Conservation (phyloP, 2,113 vertebrate species). For the Trogon surrucura region DNA sequence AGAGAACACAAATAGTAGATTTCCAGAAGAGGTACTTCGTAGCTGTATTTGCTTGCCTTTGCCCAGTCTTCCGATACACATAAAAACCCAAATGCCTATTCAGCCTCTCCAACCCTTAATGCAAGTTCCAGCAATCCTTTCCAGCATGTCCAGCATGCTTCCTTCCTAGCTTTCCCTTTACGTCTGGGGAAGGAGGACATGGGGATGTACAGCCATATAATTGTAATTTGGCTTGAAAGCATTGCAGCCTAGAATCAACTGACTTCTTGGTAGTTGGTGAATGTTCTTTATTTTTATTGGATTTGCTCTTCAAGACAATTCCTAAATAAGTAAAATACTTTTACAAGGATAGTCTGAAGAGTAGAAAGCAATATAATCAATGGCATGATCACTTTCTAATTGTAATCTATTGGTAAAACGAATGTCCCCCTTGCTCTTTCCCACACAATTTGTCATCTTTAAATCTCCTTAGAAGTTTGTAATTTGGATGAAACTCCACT, state of each 20-base stretch:
- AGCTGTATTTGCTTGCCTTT: background rate
- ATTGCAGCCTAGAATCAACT: background rate
- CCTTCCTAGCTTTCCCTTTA: background rate
- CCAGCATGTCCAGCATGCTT: background rate
- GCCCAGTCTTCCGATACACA: background rate
- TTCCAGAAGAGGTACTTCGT: background rate
- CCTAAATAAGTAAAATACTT: background rate
- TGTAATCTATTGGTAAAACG: background rate
- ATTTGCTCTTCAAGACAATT: background rate
- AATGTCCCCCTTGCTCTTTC: background rate
- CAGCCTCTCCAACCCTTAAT: background rate
- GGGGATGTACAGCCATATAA: background rate
- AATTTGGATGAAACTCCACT: background rate
- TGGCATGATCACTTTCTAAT: background rate
- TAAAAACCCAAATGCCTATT: background rate
- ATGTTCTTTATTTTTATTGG: background rate
- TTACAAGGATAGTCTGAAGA: background rate
- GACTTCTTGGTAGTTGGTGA: background rate
- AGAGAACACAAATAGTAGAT: background rate
- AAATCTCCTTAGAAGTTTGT: background rate
- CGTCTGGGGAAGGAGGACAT: background rate
- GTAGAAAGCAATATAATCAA: background rate
- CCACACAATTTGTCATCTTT: background rate
- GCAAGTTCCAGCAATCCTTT: background rate
- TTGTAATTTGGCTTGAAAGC: background rate